Evolutionary conservation across 2,113 vertebrate species (phyloP).

Genomic region (Hipposideros armiger): DNA sequence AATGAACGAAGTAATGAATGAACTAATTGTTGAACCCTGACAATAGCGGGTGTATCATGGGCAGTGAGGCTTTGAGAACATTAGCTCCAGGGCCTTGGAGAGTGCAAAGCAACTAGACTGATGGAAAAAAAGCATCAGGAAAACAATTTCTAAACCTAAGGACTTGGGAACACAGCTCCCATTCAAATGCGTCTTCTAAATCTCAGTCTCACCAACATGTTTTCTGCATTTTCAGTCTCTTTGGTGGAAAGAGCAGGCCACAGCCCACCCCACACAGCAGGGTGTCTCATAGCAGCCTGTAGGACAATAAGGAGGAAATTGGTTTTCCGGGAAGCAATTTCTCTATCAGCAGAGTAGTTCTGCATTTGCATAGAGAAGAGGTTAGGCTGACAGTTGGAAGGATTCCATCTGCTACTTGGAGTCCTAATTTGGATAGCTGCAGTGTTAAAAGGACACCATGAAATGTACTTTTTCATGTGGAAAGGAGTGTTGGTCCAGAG

Average conservation of each 20-base stretch:
- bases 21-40: slow-evolving; percentile 72
- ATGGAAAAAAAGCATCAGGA: slow-evolving; percentile 69
- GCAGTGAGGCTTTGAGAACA: slow-evolving; percentile 61
- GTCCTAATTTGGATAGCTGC: slow-evolving; percentile 53
- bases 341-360: slow-evolving; percentile 60
- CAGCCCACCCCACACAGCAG: background rate
- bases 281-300: slow-evolving; percentile 24
- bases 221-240: slow-evolving; percentile 16
- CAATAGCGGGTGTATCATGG: slow-evolving; percentile 64
- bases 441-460: slow-evolving; percentile 30
- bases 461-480: slow-evolving; percentile 55
- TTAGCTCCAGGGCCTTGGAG: slow-evolving; percentile 51
- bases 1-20: slow-evolving; percentile 77
- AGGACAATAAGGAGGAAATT: slow-evolving; percentile 77
- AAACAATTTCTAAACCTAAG: background rate
- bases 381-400: slow-evolving; percentile 71
- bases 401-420: slow-evolving; percentile 69
- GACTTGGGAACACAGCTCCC: slow-evolving; percentile 51
- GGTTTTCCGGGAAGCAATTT: slow-evolving; percentile 78
- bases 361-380: slow-evolving; percentile 71
- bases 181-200: slow-evolving; percentile 43
- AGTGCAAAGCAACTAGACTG: slow-evolving; percentile 35
- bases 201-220: background rate
- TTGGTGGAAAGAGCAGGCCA: background rate
- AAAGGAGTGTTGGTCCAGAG: slow-evolving; percentile 1